Conservation (phyloP, 2,888 invertebrate species). For the Lamellibrachia satsuma region DNA sequence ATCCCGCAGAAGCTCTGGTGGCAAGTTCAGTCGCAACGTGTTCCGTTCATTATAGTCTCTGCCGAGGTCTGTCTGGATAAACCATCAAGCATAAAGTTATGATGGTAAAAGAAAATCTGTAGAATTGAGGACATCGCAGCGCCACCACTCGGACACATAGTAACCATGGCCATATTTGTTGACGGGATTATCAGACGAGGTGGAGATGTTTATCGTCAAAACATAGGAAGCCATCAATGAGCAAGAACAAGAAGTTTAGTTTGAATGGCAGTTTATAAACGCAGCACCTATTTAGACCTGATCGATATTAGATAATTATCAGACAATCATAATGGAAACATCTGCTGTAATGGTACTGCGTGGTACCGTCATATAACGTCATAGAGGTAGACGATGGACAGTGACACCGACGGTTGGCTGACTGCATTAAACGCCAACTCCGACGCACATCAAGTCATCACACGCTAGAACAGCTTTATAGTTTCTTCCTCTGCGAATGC, state of each 20-base stretch:
- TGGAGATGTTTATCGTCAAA: neutral
- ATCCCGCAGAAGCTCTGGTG: too few species aligned
- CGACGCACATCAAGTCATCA: neutral
- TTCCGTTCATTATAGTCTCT: too few species aligned
- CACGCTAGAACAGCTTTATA: neutral
- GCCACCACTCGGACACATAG: too few species aligned
- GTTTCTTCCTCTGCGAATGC: neutral
- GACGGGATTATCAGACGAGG: neutral
- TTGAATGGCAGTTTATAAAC: too few species aligned
- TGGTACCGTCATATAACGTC: constrained; percentile 11
- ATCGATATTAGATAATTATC: neutral
- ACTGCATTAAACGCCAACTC: neutral
- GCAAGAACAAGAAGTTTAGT: neutral
- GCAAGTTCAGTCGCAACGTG: too few species aligned
- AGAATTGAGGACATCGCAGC: too few species aligned
- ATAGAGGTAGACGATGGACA: neutral
- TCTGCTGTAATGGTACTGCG: neutral
- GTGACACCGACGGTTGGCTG: neutral
- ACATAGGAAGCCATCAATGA: neutral
- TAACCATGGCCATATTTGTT: too few species aligned
- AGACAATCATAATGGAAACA: neutral
- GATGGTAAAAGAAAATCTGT: too few species aligned
- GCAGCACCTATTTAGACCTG: neutral
- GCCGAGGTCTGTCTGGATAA: too few species aligned
- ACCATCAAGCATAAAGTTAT: too few species aligned